Percentiles rank a stretch among this genome's conserved stretches.
phyloP scores from a whole-genome alignment of 2,113 vertebrate species.

The Toxostoma redivivum region DNA sequence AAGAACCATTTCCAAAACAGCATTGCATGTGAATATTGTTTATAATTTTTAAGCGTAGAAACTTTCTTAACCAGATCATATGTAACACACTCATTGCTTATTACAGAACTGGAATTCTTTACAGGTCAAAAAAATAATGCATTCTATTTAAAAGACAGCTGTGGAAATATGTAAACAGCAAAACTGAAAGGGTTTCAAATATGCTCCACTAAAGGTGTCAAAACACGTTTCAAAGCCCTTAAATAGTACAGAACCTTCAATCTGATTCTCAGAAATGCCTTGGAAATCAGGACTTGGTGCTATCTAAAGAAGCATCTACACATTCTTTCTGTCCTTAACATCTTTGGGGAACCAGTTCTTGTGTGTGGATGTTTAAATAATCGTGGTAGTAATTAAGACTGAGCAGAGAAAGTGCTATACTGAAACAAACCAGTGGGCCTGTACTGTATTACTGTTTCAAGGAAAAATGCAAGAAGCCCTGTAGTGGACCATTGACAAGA shows the following conservation, averaged over 20 bases:
- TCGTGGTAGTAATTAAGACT: background rate
- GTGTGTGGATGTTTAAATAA: conserved; percentile 25
- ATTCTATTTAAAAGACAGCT: conserved; percentile 29
- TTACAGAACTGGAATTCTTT: background rate
- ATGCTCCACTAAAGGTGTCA: background rate
- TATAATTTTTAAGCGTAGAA: background rate
- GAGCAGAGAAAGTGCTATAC: background rate
- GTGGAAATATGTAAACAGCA: conserved; percentile 2
- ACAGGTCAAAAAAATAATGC: background rate
- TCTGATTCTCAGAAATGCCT: background rate
- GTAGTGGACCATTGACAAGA: background rate
- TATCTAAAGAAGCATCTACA: background rate
- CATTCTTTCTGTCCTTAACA: background rate
- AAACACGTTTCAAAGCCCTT: conserved; percentile 8
- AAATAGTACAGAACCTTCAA: background rate
- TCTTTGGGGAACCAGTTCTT: background rate
- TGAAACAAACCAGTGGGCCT: conserved; percentile 24
- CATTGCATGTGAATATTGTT: background rate
- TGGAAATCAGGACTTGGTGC: background rate
- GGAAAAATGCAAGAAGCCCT: background rate
- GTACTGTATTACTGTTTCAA: background rate
- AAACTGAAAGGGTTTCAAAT: conserved; percentile 17
- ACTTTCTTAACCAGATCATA: background rate
- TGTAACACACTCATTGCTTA: background rate
- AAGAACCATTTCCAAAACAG: background rate